phyloP scores from a whole-genome alignment of 2,797 vertebrate genomes.

The Epinephelus coioides region DNA sequence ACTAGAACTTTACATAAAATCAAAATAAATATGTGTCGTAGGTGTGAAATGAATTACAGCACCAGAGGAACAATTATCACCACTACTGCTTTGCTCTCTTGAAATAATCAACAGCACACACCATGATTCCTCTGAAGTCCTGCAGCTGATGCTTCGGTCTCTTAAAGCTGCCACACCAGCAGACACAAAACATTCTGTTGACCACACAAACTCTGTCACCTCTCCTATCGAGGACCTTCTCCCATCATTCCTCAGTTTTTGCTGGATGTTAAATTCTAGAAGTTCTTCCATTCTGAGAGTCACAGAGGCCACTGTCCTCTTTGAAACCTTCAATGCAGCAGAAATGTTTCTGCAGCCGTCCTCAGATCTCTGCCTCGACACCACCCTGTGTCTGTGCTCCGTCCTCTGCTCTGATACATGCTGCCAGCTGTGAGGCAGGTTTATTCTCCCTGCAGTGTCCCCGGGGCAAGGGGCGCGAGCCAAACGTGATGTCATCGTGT shows the following conservation, averaged over 20 bases:
- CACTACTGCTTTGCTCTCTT: neutral
- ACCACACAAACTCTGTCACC: no score
- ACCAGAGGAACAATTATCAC: no score
- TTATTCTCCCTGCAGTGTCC: no score
- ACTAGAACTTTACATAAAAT: no score
- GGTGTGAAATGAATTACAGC: constrained; percentile 11
- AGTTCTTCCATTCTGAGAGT: neutral
- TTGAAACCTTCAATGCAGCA: neutral
- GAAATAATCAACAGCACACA: constrained; percentile 17
- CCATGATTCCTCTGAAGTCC: no score
- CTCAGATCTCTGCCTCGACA: neutral
- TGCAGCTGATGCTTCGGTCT: no score
- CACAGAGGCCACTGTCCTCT: neutral
- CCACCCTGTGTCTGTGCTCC: neutral
- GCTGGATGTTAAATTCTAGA: neutral
- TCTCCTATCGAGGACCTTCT: neutral
- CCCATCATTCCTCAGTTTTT: neutral
- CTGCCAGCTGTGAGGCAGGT: neutral
- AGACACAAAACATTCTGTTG: no score
- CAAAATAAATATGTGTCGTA: no score
- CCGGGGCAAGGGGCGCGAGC: no score
- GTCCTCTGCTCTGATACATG: no score
- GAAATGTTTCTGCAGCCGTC: neutral
- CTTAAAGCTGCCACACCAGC: no score
- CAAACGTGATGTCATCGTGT: no score